Evolutionary conservation across 1,140 invertebrate species (phyloP).

Genomic region (Papilio helenus): DNA sequence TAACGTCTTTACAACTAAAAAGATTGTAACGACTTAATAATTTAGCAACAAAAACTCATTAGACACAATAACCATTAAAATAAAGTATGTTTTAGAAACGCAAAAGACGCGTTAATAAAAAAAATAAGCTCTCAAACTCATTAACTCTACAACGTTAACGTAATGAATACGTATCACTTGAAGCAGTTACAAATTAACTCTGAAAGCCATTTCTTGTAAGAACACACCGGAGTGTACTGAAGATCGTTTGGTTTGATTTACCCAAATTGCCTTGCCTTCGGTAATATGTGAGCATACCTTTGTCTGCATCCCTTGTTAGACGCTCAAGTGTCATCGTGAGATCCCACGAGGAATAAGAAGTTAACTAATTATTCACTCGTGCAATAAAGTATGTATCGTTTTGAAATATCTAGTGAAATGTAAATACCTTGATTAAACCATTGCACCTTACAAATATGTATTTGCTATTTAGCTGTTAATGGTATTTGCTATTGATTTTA

Average conservation of each 20-base stretch:
- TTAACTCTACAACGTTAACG: neutral
- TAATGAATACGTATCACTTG: slow-evolving; percentile 19
- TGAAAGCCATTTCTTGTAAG: slow-evolving; percentile 35
- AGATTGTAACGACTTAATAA: neutral
- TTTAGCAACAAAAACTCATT: neutral
- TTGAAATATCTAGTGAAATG: neutral
- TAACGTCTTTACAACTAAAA: too few relatives aligned
- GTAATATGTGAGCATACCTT: slow-evolving; percentile 19
- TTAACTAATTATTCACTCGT: slow-evolving; percentile 5
- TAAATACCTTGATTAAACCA: neutral
- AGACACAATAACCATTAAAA: neutral
- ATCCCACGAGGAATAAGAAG: slow-evolving; percentile 19
- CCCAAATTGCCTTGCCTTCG: slow-evolving; percentile 27
- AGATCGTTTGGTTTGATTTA: slow-evolving; percentile 37
- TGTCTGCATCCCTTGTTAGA: slow-evolving; percentile 16
- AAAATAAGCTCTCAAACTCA: slow-evolving; percentile 3
- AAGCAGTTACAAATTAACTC: slow-evolving; percentile 31
- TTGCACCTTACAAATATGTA: neutral
- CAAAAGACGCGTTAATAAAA: neutral
- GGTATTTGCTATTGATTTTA: neutral
- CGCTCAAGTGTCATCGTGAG: slow-evolving; percentile 24
- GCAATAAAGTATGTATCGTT: neutral
- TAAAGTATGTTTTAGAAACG: neutral
- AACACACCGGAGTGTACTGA: slow-evolving; percentile 36
- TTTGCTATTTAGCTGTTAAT: neutral